Evolutionary conservation across 1,140 invertebrate genomes (phyloP).

Genomic region (Drosophila littoralis): DNA sequence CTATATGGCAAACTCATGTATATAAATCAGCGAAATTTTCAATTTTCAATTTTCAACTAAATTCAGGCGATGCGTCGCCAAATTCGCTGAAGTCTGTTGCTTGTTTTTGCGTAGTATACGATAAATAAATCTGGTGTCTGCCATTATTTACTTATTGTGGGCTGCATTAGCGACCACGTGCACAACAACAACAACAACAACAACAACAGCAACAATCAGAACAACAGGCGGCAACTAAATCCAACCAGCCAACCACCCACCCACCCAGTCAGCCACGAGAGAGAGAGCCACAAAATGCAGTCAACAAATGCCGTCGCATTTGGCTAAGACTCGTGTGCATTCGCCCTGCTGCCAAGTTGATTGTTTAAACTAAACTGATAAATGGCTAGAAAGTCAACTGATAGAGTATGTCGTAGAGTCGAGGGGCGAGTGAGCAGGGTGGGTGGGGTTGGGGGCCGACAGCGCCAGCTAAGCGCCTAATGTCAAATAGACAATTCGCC

Average conservation of each 20-base stretch:
- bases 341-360: constrained; percentile 52
- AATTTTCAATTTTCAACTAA: neutral
- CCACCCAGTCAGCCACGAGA: constrained; percentile 5
- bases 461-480: constrained; percentile 71
- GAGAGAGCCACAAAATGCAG: constrained; percentile 11
- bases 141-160: constrained; percentile 42
- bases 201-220: constrained; percentile 29
- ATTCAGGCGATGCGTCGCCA: neutral
- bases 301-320: constrained; percentile 33
- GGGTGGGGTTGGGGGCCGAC: constrained; percentile 5
- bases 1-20: neutral
- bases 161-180: constrained; percentile 49
- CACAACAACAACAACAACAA: constrained; percentile 37
- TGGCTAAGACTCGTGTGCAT: constrained; percentile 40
- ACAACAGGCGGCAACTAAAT: neutral
- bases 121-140: constrained; percentile 48
- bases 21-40: neutral
- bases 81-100: neutral
- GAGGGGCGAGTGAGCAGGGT: neutral
- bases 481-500: constrained; percentile 68
- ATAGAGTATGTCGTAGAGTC: constrained; percentile 10
- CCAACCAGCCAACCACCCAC: neutral
- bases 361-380: constrained; percentile 75
- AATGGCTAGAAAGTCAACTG: constrained; percentile 40
- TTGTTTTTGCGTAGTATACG: constrained; percentile 4